A percentile compares a stretch with the other conserved stretches of the same genome.
phyloP scores from a whole-genome alignment of 2,888 invertebrate species.

The Acleris sparsana region DNA sequence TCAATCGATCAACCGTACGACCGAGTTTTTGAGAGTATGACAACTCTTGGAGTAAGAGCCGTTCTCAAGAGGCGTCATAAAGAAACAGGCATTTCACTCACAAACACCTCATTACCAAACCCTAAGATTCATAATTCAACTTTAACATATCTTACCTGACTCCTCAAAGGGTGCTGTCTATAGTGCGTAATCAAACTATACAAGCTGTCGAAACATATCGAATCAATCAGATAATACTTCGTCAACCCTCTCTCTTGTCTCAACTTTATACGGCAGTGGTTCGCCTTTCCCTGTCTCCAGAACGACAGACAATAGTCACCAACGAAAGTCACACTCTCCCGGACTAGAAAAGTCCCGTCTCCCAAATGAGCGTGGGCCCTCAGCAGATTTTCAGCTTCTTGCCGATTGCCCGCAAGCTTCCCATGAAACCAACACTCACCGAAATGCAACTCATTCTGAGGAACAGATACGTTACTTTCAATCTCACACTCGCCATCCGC shows the following conservation, averaged over 20 bases:
- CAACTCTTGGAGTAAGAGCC: too few relatives aligned
- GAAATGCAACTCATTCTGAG: slow-evolving; percentile 95
- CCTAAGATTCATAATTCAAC: too few relatives aligned
- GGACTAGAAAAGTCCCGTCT: slow-evolving; percentile 95
- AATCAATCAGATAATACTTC: slow-evolving; percentile 95
- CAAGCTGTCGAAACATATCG: slow-evolving; percentile 94
- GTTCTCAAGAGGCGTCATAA: too few relatives aligned
- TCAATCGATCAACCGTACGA: too few relatives aligned
- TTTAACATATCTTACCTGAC: slow-evolving; percentile 82
- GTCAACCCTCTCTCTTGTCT: slow-evolving; percentile 94
- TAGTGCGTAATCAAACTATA: slow-evolving; percentile 96
- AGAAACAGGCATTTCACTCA: too few relatives aligned
- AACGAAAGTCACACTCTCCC: slow-evolving; percentile 97
- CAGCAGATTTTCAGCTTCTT: slow-evolving; percentile 91
- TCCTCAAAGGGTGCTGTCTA: slow-evolving; percentile 91
- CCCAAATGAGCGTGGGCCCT: slow-evolving; percentile 91
- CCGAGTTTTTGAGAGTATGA: too few relatives aligned
- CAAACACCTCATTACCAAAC: too few relatives aligned
- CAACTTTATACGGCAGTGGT: slow-evolving; percentile 95
- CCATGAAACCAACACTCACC: slow-evolving; percentile 98
- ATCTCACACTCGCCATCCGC: slow-evolving; percentile 84
- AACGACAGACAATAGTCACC: slow-evolving; percentile 98
- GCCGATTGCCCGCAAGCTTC: slow-evolving; percentile 89
- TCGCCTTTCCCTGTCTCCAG: slow-evolving; percentile 94
- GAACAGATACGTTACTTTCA: slow-evolving; percentile 85